These are phyloP conservation scores for Tribolium freemani DNA, from an alignment of 2,888 invertebrate species.

Conservation along the genomic window DNA sequence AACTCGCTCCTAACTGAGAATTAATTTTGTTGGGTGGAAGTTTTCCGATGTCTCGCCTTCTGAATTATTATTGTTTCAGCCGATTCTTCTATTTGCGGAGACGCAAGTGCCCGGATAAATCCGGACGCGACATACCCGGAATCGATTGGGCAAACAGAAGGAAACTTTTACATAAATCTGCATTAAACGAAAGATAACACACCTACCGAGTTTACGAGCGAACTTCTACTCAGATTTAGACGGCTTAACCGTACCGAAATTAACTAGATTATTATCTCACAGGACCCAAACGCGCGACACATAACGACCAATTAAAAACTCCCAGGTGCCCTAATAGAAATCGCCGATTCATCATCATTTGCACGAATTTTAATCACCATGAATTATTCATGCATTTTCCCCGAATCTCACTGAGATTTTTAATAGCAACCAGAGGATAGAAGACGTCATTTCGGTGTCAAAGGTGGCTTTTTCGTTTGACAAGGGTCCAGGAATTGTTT, in stretches of 20 bases:
- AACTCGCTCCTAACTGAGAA: slow-evolving; percentile 34
- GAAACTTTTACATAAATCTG: slow-evolving; percentile 36
- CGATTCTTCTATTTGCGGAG: slow-evolving; percentile 3
- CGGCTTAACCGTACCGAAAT: slow-evolving; percentile 4
- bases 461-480: slow-evolving; percentile 41
- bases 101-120: background rate
- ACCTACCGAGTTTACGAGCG: slow-evolving; percentile 11
- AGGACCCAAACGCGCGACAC: background rate
- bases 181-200: slow-evolving; percentile 40
- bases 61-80: slow-evolving; percentile 15
- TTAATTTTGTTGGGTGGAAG: slow-evolving; percentile 28
- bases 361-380: slow-evolving; percentile 23
- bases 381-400: slow-evolving; percentile 25
- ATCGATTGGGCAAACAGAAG: slow-evolving; percentile 25
- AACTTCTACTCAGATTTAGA: slow-evolving; percentile 21
- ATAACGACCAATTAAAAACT: slow-evolving; percentile 31
- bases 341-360: slow-evolving; percentile 37
- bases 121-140: background rate
- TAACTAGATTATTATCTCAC: slow-evolving; percentile 11
- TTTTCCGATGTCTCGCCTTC: slow-evolving; percentile 23
- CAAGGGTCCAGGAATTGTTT: slow-evolving; percentile 45
- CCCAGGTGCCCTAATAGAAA: slow-evolving; percentile 19
- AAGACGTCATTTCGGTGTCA: slow-evolving; percentile 43
- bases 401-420: slow-evolving; percentile 18
- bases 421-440: slow-evolving; percentile 31